Percentiles rank a stretch among this genome's conserved stretches.
phyloP scores from a whole-genome alignment of 2,888 invertebrate genomes.

The Linyphia triangularis region DNA sequence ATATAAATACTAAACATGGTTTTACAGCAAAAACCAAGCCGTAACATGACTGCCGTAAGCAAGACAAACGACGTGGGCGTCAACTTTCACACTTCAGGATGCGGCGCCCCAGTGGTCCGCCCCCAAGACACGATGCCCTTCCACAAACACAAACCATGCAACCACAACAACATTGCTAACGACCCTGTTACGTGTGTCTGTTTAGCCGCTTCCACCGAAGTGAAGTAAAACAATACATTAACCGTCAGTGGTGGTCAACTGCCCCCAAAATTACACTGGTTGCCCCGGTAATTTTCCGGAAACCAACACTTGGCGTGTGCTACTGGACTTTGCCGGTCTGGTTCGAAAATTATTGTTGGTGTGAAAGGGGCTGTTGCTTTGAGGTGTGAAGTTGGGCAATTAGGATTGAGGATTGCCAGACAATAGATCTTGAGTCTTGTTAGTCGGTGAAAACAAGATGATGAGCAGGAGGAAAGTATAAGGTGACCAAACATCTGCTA shows the following conservation, averaged over 20 bases:
- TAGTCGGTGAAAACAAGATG: neutral
- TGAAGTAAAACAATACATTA: neutral
- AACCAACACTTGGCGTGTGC: neutral
- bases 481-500: neutral
- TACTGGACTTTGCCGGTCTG: neutral
- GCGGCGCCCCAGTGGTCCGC: neutral
- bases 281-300: neutral
- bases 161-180: constrained; percentile 4
- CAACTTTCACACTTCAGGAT: constrained; percentile 67
- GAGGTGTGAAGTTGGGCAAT: neutral
- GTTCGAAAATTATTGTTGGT: neutral
- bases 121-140: neutral
- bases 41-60: neutral
- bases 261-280: neutral
- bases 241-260: neutral
- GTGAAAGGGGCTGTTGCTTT: neutral
- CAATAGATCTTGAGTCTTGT: neutral
- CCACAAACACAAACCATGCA: neutral
- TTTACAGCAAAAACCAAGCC: neutral
- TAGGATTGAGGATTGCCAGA: too few species aligned
- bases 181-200: constrained; percentile 23
- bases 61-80: constrained; percentile 59
- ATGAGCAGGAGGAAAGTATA: neutral
- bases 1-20: neutral
- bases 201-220: neutral